Conservation (phyloP, 1,140 invertebrate species). For the Batillaria attramentaria region DNA sequence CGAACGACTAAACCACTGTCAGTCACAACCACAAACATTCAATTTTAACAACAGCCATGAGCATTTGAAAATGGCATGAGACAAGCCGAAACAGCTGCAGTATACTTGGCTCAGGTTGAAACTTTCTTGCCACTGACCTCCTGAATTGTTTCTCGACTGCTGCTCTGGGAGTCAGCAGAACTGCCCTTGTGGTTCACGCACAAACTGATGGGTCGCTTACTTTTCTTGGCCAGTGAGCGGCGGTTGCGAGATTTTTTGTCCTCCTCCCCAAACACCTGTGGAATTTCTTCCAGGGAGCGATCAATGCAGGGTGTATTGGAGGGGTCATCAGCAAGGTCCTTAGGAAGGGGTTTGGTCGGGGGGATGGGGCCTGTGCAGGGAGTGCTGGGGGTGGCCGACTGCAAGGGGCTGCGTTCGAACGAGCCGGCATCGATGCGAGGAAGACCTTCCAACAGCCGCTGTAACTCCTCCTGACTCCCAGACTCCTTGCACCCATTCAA, state of each 20-base stretch:
- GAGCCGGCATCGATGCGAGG: slow-evolving; percentile 62
- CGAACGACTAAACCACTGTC: neutral
- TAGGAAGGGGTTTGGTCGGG: slow-evolving; percentile 37
- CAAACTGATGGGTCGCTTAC: slow-evolving; percentile 40
- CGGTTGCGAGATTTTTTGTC: slow-evolving; percentile 36
- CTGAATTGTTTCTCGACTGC: slow-evolving; percentile 32
- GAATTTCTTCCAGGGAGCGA: slow-evolving; percentile 64
- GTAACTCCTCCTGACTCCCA: slow-evolving; percentile 56
- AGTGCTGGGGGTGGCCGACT: slow-evolving; percentile 37
- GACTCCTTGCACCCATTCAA: slow-evolving; percentile 35
- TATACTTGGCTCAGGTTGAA: slow-evolving; percentile 1
- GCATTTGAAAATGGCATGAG: too few relatives aligned
- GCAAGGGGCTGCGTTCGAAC: slow-evolving; percentile 57
- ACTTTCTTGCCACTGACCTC: slow-evolving; percentile 14
- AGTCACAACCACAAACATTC: neutral
- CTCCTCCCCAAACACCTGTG: slow-evolving; percentile 38
- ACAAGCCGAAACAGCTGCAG: neutral
- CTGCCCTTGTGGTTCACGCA: slow-evolving; percentile 26
- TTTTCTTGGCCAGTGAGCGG: slow-evolving; percentile 29
- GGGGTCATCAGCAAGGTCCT: slow-evolving; percentile 40
- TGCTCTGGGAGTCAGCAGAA: slow-evolving; percentile 5
- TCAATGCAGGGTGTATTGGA: slow-evolving; percentile 64
- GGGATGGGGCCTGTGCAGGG: slow-evolving; percentile 43
- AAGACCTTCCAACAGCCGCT: slow-evolving; percentile 61
- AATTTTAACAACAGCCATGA: too few relatives aligned